Base-by-base conservation (phyloP, 1,140 invertebrate species). In the Nymphalis io region DNA sequence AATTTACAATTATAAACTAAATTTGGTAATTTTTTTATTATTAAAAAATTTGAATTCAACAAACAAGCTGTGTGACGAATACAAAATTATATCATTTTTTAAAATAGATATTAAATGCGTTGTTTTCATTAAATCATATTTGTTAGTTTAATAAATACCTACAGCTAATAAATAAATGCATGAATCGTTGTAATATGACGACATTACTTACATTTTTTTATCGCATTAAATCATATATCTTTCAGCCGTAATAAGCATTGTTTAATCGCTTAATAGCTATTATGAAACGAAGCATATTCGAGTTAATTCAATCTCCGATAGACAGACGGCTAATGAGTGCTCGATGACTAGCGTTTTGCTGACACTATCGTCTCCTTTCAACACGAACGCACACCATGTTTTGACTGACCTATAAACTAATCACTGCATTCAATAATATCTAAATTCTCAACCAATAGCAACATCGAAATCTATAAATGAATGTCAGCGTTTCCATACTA, bases 261-360 rank as follows among this genome's bases (percentile, higher is more conserved):
- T 75, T 75, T 75, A 75, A 73, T 75, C 68, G 73, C 57, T 78
- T 78, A 78, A 72, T 75, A 74, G 68, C 64, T 72, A 78, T 73
- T 74, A 74, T 66, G 46, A 67, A 65, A 59, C 58, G 72, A 61
- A 60, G 67, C 60, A 70, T 74, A 72, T 77, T 63, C 69, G 64
- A 72, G 74, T 70, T 75, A 78, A 78, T 78, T 78, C 71, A 78
- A 78, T 78, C 73, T 72, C 71, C 63, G 53, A 73, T 67, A 75
- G 70, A 75, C 73, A 75, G 68, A 46, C 69, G 63, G 66, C 65
- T 78, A 75, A 78, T 78, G 74, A 75, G 74, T 40, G 57, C 39
- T 48, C 71, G 71, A 75, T 78, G 76, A 78, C 76, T 78, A 68
- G 76, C 63, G 53, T n/a, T 67, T 75, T 72, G 65, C 51, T 60